Base-by-base conservation (phyloP, 2,797 vertebrate species). In the Enteromius unitaeniatus region DNA sequence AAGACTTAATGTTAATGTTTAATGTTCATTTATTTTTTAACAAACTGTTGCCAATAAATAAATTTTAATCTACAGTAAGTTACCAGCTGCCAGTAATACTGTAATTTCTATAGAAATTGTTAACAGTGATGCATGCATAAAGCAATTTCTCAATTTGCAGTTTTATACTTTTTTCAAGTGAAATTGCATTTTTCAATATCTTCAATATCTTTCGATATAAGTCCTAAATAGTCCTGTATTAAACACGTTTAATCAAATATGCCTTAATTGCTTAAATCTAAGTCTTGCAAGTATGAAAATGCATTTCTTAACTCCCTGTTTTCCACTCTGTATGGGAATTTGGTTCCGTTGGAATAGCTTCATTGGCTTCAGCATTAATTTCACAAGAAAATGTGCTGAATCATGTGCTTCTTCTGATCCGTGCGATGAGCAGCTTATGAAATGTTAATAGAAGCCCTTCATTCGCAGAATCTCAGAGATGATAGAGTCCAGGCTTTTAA, bases 391-490 rank as follows among this genome's bases (percentile, higher is more conserved):
- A 55, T 89, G 85, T 84, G 83, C 64, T 72, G 84, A 76, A 83
- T 64, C 60, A 14, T 78, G 72, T 89, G 81, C 88, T 88, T 64
- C 89, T 90, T 90, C 77, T 78, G 28, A 87, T 89, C 67, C 81
- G 69, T 67, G 82, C 37, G 85, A 88, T 87, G 84, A 86, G 58
- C 87, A 83, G 37, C 58, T 85, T 79, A 88, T 86, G 85, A 84
- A 86, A 86, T 70, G 26, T 84, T 88, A 86, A 89, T 84, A 62
- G 49, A 53, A 70, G 28, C 34, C 28, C n/a, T 81, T 85, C 40
- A 78, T 83, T 85, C 80, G 82, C 28, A 73, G 65, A 78, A 77
- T 78, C 85, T 86, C 53, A 6, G 21, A 64, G 79, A 85, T 78
- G 58, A 80, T 49, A 80, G 45, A 81, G 31, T 73, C 42, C 60